Conservation (phyloP, 2,113 vertebrate genomes). For the Sylvia atricapilla region DNA sequence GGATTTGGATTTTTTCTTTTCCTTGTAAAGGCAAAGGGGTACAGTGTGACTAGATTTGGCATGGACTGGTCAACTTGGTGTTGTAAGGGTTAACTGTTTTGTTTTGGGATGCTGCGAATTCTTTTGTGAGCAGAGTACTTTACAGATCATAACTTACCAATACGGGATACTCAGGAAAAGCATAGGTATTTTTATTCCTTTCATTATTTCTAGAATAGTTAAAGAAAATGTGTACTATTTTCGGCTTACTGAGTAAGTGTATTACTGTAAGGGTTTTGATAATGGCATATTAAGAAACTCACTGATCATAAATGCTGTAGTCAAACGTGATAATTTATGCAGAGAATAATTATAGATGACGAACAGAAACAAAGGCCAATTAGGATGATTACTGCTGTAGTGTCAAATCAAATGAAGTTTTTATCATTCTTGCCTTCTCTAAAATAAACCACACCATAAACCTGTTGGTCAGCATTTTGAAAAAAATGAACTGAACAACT, state of each 20-base stretch:
- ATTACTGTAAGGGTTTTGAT: neutral
- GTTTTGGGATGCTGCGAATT: neutral
- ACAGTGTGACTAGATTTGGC: neutral
- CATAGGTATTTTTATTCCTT: neutral
- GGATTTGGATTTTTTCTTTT: neutral
- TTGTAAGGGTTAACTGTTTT: neutral
- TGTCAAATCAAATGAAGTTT: constrained; percentile 14
- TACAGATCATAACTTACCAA: neutral
- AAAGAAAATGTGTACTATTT: neutral
- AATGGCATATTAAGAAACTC: constrained; percentile 14
- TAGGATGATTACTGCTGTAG: neutral
- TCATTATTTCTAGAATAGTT: neutral
- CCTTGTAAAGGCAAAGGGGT: neutral
- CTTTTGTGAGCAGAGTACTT: neutral
- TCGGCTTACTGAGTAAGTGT: neutral
- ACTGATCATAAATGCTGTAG: constrained; percentile 21
- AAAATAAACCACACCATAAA: neutral
- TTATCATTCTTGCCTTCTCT: neutral
- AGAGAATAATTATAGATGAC: constrained; percentile 34
- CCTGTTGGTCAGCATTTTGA: constrained; percentile 3
- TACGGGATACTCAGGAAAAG: neutral
- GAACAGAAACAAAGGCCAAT: constrained; percentile 55
- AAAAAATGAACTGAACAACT: neutral
- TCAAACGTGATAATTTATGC: constrained; percentile 24
- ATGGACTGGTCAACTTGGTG: neutral